These are phyloP conservation scores for Hypanus sabinus DNA, from an alignment of 2,113 vertebrate genomes.

Conservation along the genomic window DNA sequence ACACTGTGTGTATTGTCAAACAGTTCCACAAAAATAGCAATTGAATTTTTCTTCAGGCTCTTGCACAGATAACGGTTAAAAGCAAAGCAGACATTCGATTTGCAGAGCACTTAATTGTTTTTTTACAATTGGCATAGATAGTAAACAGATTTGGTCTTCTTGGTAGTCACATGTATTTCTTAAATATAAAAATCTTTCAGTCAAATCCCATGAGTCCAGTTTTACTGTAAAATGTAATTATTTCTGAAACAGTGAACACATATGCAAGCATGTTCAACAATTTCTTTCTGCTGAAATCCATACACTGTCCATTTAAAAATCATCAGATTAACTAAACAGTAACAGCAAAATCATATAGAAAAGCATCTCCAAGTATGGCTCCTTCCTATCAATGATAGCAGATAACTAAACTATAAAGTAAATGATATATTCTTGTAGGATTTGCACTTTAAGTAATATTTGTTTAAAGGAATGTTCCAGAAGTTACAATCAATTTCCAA, in stretches of 20 bases:
- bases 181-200: conserved; percentile 18
- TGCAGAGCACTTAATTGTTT: not conserved
- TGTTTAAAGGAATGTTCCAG: not conserved
- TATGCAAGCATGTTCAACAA: not conserved
- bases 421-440: not conserved
- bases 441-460: not conserved
- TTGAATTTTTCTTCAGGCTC: not conserved
- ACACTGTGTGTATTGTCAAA: not conserved
- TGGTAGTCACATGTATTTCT: conserved; percentile 4
- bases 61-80: not conserved
- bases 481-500: not conserved
- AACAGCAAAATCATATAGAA: not conserved
- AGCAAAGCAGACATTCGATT: conserved; percentile 12
- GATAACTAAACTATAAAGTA: not conserved
- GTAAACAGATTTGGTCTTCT: not conserved
- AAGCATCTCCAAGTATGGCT: not conserved
- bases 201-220: not conserved
- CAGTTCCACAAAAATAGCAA: not conserved
- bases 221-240: not conserved
- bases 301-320: not conserved
- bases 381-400: too few species aligned
- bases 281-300: not conserved
- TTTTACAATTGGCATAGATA: not conserved
- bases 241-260: not conserved
- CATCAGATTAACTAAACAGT: not conserved